phyloP scores from a whole-genome alignment of 2,113 vertebrate genomes.

The Dromas ardeola region DNA sequence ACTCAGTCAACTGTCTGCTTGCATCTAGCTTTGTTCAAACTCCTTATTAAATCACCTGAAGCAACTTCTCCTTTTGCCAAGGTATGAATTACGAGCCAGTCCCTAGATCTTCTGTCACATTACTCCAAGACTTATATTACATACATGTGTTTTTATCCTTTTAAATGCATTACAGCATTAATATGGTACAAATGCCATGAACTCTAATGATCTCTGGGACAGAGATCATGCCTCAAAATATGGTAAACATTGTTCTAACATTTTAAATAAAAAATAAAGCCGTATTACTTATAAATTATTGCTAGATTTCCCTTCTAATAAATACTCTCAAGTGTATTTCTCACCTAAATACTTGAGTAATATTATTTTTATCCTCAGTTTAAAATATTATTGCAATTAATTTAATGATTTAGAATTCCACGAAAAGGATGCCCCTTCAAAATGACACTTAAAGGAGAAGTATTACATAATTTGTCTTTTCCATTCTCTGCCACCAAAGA shows the following conservation, averaged over 20 bases:
- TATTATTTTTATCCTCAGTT: neutral
- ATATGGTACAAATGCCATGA: neutral
- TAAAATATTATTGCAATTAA: neutral
- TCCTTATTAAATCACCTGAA: neutral
- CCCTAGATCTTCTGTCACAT: neutral
- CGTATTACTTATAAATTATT: neutral
- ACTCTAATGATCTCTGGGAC: neutral
- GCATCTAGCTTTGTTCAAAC: neutral
- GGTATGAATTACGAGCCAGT: neutral
- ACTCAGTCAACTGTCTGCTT: neutral
- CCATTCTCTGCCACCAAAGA: neutral
- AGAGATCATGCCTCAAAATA: neutral
- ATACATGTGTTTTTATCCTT: neutral
- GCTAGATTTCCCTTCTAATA: neutral
- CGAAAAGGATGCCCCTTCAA: neutral
- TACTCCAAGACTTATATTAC: neutral
- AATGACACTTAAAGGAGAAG: neutral
- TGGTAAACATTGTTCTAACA: neutral
- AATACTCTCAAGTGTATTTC: neutral
- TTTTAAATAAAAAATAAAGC: neutral
- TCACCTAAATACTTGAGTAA: neutral
- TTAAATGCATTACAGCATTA: neutral
- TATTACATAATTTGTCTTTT: neutral
- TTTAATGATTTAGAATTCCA: neutral
- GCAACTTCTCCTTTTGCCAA: conserved; percentile 8